Conservation (phyloP, 2,888 invertebrate genomes). For the Tiphia femorata region DNA sequence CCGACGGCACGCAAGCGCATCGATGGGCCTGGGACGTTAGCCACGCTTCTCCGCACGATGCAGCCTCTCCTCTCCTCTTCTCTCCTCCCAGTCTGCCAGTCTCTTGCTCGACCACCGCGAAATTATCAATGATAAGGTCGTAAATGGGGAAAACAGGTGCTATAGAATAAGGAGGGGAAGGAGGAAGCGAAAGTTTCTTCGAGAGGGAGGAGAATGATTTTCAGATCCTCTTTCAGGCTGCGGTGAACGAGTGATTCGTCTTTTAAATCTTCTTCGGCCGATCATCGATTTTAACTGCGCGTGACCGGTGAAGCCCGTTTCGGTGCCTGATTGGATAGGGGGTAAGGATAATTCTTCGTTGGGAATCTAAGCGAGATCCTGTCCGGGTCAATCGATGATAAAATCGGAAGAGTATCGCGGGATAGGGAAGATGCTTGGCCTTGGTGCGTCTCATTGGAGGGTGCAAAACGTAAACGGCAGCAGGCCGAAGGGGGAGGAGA, state of each 20-base stretch:
- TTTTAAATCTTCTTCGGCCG: no score
- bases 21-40: background rate
- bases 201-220: no score
- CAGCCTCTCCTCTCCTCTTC: constrained; percentile 1
- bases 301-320: no score
- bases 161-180: constrained; percentile 19
- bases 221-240: no score
- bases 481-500: background rate
- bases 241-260: no score
- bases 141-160: constrained; percentile 15
- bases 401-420: background rate
- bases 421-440: background rate
- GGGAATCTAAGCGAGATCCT: no score
- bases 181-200: no score
- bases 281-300: no score
- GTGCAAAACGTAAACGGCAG: background rate
- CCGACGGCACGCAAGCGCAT: constrained; percentile 23
- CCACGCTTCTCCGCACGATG: background rate
- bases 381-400: constrained; percentile 59
- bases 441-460: background rate
- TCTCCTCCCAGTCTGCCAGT: constrained; percentile 1
- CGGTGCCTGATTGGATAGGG: no score
- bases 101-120: constrained; percentile 9
- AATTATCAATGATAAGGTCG: constrained; percentile 42
- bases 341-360: background rate